A percentile compares a stretch with the other conserved stretches of the same genome.
These are phyloP conservation scores for Thinocorus orbignyianus DNA, from an alignment of 2,113 vertebrate genomes.

Conservation along the genomic window DNA sequence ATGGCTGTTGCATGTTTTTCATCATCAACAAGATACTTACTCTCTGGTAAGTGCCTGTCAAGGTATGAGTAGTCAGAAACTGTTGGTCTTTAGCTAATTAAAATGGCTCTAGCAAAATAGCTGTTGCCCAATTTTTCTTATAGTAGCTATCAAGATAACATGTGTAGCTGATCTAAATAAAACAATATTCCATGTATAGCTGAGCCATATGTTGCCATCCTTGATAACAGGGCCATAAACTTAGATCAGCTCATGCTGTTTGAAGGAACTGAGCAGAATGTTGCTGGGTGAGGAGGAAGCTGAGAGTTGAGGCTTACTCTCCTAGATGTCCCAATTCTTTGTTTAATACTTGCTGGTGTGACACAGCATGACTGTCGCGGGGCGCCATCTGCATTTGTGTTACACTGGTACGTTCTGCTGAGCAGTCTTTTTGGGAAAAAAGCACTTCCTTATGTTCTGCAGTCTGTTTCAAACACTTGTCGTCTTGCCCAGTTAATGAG, in stretches of 20 bases:
- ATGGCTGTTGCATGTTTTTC: neutral
- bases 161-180: neutral
- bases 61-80: neutral
- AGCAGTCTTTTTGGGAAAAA: neutral
- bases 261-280: neutral
- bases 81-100: neutral
- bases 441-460: conserved; percentile 2
- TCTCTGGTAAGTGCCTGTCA: neutral
- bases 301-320: neutral
- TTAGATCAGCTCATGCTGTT: neutral
- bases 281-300: neutral
- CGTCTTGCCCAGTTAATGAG: neutral
- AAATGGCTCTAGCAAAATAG: neutral
- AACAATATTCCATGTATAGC: neutral
- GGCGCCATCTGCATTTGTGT: neutral
- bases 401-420: neutral
- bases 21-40: neutral
- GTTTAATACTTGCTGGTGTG: neutral
- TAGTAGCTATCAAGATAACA: neutral
- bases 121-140: neutral
- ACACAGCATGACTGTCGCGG: neutral
- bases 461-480: neutral
- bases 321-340: neutral
- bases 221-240: neutral
- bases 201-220: neutral